phyloP scores from a whole-genome alignment of 2,113 vertebrate genomes.

The Aptenodytes patagonicus region DNA sequence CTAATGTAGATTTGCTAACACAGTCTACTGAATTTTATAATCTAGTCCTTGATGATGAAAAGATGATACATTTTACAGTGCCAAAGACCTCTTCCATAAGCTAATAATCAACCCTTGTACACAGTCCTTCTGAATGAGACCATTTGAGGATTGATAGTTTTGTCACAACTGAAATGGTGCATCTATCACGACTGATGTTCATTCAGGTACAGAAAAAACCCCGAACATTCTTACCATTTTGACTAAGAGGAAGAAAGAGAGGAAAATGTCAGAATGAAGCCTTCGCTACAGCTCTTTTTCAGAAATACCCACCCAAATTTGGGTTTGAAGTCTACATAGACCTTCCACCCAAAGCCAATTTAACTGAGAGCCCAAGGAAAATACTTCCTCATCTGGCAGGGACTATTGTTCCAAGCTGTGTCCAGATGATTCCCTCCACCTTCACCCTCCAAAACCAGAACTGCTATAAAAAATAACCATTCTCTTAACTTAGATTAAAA shows the following conservation, averaged over 20 bases:
- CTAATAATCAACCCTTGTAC: not conserved
- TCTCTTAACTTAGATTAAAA: conserved; percentile 33
- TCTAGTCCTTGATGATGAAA: not conserved
- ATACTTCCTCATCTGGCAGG: not conserved
- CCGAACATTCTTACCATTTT: not conserved
- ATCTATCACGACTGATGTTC: not conserved
- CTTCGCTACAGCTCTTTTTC: not conserved
- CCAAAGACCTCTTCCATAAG: not conserved
- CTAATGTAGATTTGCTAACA: not conserved
- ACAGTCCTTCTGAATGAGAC: not conserved
- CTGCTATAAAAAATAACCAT: conserved; percentile 22
- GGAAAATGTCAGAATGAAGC: not conserved
- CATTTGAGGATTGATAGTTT: not conserved
- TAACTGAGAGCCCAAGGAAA: conserved; percentile 23
- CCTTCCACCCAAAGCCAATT: conserved; percentile 26
- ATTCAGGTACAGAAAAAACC: not conserved
- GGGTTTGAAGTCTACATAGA: not conserved
- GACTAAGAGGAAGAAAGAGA: not conserved
- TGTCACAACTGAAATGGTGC: not conserved
- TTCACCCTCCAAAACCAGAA: conserved; percentile 34
- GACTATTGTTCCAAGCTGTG: not conserved
- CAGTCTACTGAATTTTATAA: not conserved
- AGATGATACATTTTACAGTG: not conserved
- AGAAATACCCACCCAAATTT: not conserved
- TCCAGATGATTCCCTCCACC: conserved; percentile 1